Evolutionary conservation across 2,888 invertebrate species (phyloP), one percentile per base, ranked within the genome.

Genomic region (Tuberolachnus salignus): DNA sequence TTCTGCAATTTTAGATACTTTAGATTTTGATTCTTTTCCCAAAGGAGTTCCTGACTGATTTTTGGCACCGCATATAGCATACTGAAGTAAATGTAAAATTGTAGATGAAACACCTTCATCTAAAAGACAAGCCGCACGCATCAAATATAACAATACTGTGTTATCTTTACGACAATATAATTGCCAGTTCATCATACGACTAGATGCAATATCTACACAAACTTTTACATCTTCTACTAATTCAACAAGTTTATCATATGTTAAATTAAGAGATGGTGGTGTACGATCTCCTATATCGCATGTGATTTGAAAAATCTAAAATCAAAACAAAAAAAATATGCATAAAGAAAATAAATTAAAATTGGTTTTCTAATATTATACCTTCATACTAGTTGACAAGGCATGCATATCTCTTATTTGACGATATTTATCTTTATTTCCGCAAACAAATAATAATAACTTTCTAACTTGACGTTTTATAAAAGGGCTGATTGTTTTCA

Each of bases 161-260:
- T 90, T 89, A 44, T 91, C 90, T 51, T 89, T 88, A 2, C 90
- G 86, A 84, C 95, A 96, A 85, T 93, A 94, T 84, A 92, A 90
- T 86, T 98, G 97, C 98, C 98, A 98, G 87, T 98, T 98, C 83
- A 93, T 92, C 0, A 96, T 95, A 74, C 98, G 91, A 73, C 92
- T 91, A 72, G 92, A 90, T 51, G 97, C 97, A 80, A 98, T 94
- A 86, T 98, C 98, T 71, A 94, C 91, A 83, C 97, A 97, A 6
- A 94, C 92, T 87, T 97, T 97, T 81, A 98, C 87, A 86, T 97
- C 96, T 83, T 98, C 98, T 84, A 98, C 95, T 80, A 98, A 89
- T 83, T 94, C 93, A 8, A 97, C 96, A n/a, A 97, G 89, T 8
- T 92, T 91, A 86, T 97, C 96, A 84, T 97, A 97, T 0, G 81